Percentiles rank a stretch among this genome's conserved stretches.
phyloP scores from a whole-genome alignment of 2,113 vertebrate genomes.

The Rhinoptilus africanus region DNA sequence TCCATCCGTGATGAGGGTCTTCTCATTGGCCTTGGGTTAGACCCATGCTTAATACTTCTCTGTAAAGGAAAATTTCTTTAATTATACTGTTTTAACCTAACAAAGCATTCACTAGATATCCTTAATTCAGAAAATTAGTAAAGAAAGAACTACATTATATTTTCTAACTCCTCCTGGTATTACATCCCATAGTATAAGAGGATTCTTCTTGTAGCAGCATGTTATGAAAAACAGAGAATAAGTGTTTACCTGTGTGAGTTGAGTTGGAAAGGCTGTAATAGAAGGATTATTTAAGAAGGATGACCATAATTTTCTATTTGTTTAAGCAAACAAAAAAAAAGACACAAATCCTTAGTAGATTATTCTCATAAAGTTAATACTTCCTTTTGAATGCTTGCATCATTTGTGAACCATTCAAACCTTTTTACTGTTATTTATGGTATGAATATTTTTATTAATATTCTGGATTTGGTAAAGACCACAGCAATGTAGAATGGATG shows the following conservation, averaged over 20 bases:
- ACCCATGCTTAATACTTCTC: not conserved
- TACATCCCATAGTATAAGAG: not conserved
- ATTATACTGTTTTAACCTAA: not conserved
- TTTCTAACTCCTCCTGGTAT: not conserved
- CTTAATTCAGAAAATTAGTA: not conserved
- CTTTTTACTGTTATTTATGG: accelerated
- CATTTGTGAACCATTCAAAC: not conserved
- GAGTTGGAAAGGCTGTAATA: not conserved
- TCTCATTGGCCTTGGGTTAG: not conserved
- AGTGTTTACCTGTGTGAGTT: not conserved
- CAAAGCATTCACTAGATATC: not conserved
- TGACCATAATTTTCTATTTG: not conserved
- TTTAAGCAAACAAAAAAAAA: not conserved
- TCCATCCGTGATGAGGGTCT: not conserved
- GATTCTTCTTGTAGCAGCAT: not conserved
- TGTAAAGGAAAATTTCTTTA: not conserved
- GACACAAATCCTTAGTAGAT: not conserved
- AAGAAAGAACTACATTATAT: not conserved
- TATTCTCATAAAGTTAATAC: not conserved
- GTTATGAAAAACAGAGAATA: not conserved
- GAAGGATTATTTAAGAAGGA: not conserved
- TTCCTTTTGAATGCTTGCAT: not conserved
- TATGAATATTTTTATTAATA: not conserved
- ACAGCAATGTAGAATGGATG: too few species aligned
- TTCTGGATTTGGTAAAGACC: not conserved